Evolutionary conservation across 2,888 invertebrate species (phyloP), one percentile per base, ranked within the genome.

Genomic region (Hoplodrina ambigua): DNA sequence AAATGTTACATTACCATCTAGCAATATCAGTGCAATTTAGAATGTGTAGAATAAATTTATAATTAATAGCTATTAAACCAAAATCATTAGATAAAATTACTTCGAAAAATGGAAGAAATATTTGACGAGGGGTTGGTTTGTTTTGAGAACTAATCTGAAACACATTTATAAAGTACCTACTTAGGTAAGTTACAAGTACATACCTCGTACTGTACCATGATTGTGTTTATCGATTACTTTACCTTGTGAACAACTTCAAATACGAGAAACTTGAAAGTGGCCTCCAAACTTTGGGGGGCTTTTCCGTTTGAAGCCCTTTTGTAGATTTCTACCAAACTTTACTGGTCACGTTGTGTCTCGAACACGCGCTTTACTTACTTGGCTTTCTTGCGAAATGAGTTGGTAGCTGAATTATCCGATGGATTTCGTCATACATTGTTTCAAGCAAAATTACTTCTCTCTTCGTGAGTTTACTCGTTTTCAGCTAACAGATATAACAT

Each of bases 181-280:
- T 41, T 41, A 41, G 1, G 37, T 37, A 37, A 37, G 37, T 37
- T 8, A 37, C 41, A 37, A 17, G 46, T 46, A 46, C 46, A 41
- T 13, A 30, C 13, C 17, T 33, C 20, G 59, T 74, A 19, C 63
- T 59, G n/a, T 55, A 20, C 20, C 53, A 54, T 20, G 5, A 46
- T 46, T 46, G 46, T 56, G 46, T 41, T 67, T 60, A 80, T 80
- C 49, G 67, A 65, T 61, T 30, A 78, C 63, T 60, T 61, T 67
- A 58, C 63, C 59, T 50, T 55, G 66, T 49, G 33, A 75, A 69
- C 63, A 80, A 62, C 69, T 75, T 67, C 46, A 68, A 80, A 66
- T 61, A 68, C 63, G 60, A 61, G 69, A 30, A 77, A 75, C 75
- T 80, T 80, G 56, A 41, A 52, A 80, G 57, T 67, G 81, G 54